phyloP scores from a whole-genome alignment of 2,797 vertebrate species.

The Otus scops region DNA sequence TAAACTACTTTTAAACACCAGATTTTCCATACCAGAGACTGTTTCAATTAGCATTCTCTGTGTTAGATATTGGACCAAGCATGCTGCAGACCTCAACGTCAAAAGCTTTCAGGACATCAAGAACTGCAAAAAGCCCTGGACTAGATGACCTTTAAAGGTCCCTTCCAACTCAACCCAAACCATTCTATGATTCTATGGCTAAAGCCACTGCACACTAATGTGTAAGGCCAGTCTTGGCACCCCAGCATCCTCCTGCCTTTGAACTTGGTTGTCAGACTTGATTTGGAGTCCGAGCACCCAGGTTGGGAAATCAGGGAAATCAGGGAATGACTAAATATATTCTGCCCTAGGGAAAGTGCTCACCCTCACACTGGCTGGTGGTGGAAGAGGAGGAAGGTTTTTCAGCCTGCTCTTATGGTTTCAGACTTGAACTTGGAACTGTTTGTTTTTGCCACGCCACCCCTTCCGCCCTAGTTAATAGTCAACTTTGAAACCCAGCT shows the following conservation, averaged over 20 bases:
- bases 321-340: not conserved
- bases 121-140: not conserved
- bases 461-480: conserved; percentile 68
- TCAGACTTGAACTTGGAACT: conserved; percentile 64
- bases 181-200: not conserved
- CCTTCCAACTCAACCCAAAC: not conserved
- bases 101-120: not conserved
- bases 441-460: conserved; percentile 68
- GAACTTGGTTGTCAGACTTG: not conserved
- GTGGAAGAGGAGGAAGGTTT: not conserved
- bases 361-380: not conserved
- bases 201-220: not conserved
- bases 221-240: not conserved
- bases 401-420: conserved; percentile 6
- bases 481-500: conserved; percentile 62
- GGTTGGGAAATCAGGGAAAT: not conserved
- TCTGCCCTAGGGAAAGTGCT: not conserved
- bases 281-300: not conserved
- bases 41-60: not conserved
- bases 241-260: not conserved
- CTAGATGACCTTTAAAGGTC: not conserved
- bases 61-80: not conserved
- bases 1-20: not conserved
- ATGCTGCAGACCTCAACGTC: rapidly evolving
- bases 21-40: not conserved